Base-by-base conservation (phyloP, 1,140 invertebrate species). In the Augochlora pura region DNA sequence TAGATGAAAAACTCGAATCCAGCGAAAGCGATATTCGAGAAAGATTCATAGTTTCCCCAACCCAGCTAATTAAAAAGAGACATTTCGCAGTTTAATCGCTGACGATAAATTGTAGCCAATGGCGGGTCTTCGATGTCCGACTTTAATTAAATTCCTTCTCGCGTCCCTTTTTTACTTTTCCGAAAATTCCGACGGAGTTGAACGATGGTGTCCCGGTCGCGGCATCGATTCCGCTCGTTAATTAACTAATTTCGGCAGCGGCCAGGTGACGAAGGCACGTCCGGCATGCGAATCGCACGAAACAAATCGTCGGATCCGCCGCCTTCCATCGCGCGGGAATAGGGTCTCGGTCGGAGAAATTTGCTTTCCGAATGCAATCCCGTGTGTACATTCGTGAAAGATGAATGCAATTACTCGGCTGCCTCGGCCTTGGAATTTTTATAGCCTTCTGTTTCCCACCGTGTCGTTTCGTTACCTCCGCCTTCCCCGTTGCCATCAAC, bases 131-230 rank as follows among this genome's bases (percentile, higher is more conserved):
- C 16, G 49, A 52, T 46, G 14, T 46, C 3, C 49, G 4, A 66
- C 64, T 23, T 46, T 66, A 66, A 66, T 66, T 66, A 66, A 66
- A 66, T 66, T 66, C 64, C 64, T 66, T 25, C 25, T 2, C 23
- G 7, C 18, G 21, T 65, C 38, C 32, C 23, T 32, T 42, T 10
- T 21, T 65, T 23, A 46, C 12, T 8, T 66, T 66, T 66, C 64
- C 9, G 64, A n/a, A 66, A 65, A 65, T 65, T 65, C 21, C 39
- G 14, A 6, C n/a, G 64, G 23, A 66, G 42, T 46, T 49, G 3
- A 66, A 66, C 39, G 64, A 23, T 49, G 39, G 8, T 12, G 10
- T 8, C 21, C 10, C 38, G 38, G 63, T 6, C 18, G 1, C 38
- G 38, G 10, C 38, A n/a, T 64, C 38, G 63, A 65, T 65, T 18